Base-by-base conservation (phyloP, 2,797 vertebrate species). In the Sebastes matsubarae region DNA sequence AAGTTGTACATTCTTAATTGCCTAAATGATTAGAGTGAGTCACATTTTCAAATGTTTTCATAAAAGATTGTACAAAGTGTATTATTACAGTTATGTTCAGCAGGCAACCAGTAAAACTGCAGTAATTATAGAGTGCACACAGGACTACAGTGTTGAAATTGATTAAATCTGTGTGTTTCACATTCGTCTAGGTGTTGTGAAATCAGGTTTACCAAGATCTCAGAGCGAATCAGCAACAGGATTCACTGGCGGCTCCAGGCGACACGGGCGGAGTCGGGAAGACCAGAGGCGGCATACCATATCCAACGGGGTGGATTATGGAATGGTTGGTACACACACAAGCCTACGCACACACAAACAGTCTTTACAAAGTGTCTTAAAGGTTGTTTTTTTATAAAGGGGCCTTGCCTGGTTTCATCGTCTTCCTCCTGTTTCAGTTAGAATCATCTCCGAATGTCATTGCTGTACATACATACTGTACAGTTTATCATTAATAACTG, bases 281-380 rank as follows among this genome's bases (percentile, higher is more conserved):
- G 97, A 97, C 4, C 97, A 96, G 72, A 94, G 98, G 52, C 94
- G 98, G 32, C 98, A 99, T 85, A 99, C 98, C 72, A 97, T 99
- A 89, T 95, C 97, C 84, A 97, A 92, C 0, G 97, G 98, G 0
- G 96, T 98, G 80, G 98, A 99, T 92, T 99, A 98, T 8, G 93
- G 95, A 87, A 91, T 96, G 97, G 98, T 99, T 92, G 88, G 96
- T 81, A 27, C 22, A 79, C 29, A 32, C 60, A 52, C 42, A 42
- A 63, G n/a, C 38, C 46, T 65, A 67, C 36, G 55, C 50, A 64
- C 66, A 66, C 63, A 42, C 64, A 68, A 64, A 55, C 59, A 18
- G 8, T 38, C 3, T 25, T 14, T 32, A 13, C 30, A 20, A 36
- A 50, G 61, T 2, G 52, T 27, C 4, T 61, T 38, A 25, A 30